Evolutionary conservation across 2,888 invertebrate species (phyloP), one percentile per base, ranked within the genome.

Genomic region (Tricholauxania praeusta): DNA sequence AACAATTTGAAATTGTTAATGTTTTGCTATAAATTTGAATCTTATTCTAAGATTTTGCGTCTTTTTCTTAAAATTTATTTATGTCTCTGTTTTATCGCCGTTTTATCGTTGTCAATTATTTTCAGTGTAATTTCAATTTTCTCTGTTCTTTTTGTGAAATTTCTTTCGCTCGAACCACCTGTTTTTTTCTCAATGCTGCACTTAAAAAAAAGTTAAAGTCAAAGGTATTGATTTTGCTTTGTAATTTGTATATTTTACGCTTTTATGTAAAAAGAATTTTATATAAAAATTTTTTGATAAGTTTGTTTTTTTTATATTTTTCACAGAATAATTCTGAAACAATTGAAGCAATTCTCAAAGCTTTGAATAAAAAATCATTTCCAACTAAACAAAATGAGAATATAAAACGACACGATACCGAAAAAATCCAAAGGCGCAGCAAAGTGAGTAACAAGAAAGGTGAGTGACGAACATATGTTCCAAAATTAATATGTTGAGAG

Each of bases 311-410:
- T 68, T 49, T 71, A 48, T 55, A 70, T 73, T 74, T 67, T 72
- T 71, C 70, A 77, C 74, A 77, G 77, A 76, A 77, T 71, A 73
- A 74, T 77, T 72, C 76, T 60, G 68, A 75, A 74, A 71, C 66
- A 67, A 74, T 76, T 75, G 77, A 77, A 72, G 66, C 74, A 72
- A 72, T 77, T 69, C 73, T 75, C 76, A 76, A 67, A 71, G 77
- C 74, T 68, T 75, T 77, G 62, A 70, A 73, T 62, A 71, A n/a
- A 65, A 74, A 76, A 72, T 59, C 73, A 72, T 66, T 73, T 72
- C 57, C 72, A 49, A 55, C 67, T 53, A 65, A 74, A 71, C 60
- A 72, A 63, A 73, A 53, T 57, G 76, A 76, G 57, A 53, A 71
- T 65, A 57, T 62, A 67, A 74, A 71, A 73, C 74, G 62, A 74